Base-by-base conservation (phyloP, 2,113 vertebrate species). In the Donacobius atricapilla region DNA sequence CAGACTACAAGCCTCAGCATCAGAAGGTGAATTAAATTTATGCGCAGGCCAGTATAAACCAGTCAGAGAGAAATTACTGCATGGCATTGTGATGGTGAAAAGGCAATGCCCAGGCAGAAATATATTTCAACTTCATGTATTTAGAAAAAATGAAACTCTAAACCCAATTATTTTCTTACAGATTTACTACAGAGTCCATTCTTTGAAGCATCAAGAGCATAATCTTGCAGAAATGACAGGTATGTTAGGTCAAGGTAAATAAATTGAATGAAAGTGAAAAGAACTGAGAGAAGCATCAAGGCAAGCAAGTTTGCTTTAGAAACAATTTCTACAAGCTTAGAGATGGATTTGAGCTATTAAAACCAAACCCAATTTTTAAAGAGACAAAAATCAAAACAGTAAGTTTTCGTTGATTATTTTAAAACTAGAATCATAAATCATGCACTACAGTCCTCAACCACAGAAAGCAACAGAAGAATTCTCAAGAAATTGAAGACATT, bases 201-300 rank as follows among this genome's bases (percentile, higher is more conserved):
- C 48, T 76, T 37, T 82, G 81, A 94, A 79, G 28, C 37, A 79
- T 71, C 61, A 85, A 68, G 73, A 87, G n/a, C 45, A 93, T 73
- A 83, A 64, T 87, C 44, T 89, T 72, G 31, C 57, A 95, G 73
- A 85, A 82, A 71, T 79, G 61, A 76, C 65, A 93, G 35, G 17
- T 64, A 93, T 13, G 22, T 89, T 58, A 88, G 72, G 90, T 88
- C 79, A 88, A 90, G 66, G 78, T 68, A 95, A 96, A 94, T 63
- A 93, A 84, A 94, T 80, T 70, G 87, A 92, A 94, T 35, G 22
- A 48, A 95, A 92, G 51, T 33, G 17, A 48, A 85, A 89, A 85
- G 73, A 83, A 82, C 33, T 51, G 27, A 80, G 40, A 87, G 44
- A 91, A 86, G 66, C 53, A 88, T 23, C 50, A 63, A 94, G 63